Conservation (phyloP, 2,113 vertebrate genomes). For the Vulpes ferrilata region DNA sequence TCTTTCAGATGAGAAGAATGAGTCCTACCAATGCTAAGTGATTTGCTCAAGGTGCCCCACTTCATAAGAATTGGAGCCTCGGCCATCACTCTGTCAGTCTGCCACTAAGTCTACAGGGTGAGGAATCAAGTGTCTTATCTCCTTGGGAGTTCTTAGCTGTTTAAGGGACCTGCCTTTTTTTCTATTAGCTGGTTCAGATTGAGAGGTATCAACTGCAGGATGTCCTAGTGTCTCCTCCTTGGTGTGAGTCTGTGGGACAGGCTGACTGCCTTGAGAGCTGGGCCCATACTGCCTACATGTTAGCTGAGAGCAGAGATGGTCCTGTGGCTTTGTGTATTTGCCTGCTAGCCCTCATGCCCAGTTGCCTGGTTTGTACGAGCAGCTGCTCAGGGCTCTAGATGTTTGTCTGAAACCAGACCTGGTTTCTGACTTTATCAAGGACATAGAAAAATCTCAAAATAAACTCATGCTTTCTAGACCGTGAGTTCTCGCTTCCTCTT, state of each 20-base stretch:
- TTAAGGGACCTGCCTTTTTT: not conserved
- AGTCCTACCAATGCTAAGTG: not conserved
- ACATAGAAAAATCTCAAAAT: slow-evolving; percentile 42
- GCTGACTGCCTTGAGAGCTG: not conserved
- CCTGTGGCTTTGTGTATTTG: not conserved
- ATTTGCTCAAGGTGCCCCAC: not conserved
- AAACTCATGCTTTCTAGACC: slow-evolving; percentile 63
- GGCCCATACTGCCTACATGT: not conserved
- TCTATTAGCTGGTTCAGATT: not conserved
- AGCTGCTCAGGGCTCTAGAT: not conserved
- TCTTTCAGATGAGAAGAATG: slow-evolving; percentile 35
- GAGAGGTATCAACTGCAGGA: not conserved
- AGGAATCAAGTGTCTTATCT: not conserved
- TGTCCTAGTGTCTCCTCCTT: not conserved
- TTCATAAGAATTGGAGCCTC: not conserved
- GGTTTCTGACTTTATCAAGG: not conserved
- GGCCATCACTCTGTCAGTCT: not conserved
- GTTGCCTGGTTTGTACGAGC: not conserved
- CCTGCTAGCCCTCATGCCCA: not conserved
- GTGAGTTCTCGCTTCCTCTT: slow-evolving; percentile 70
- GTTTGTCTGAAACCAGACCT: not conserved
- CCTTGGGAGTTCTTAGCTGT: not conserved
- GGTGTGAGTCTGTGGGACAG: not conserved
- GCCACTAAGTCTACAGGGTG: not conserved
- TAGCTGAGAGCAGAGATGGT: not conserved